phyloP scores from a whole-genome alignment of 2,113 vertebrate species.

The Protobothrops mucrosquamatus region DNA sequence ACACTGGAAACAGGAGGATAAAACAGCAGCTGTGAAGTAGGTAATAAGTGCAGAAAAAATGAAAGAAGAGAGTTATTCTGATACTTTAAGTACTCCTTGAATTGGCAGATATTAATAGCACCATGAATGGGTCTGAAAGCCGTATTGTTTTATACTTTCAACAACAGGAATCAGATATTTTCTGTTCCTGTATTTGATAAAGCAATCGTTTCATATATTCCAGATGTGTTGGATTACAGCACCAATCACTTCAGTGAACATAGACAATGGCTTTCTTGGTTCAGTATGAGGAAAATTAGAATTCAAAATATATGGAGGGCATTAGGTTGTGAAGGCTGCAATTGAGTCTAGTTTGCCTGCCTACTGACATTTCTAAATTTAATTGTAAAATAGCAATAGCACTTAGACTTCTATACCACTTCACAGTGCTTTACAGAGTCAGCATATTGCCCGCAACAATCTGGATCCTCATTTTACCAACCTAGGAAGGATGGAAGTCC shows the following conservation, averaged over 20 bases:
- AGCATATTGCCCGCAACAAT: too few species aligned
- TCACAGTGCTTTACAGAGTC: too few species aligned
- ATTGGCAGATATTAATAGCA: neutral
- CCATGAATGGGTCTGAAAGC: neutral
- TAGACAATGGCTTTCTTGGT: neutral
- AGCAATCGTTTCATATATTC: neutral
- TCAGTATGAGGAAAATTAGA: neutral
- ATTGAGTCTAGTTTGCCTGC: neutral
- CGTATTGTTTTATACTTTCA: neutral
- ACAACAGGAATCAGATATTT: neutral
- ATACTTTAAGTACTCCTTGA: neutral
- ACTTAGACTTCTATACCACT: too few species aligned
- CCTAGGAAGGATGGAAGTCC: too few species aligned
- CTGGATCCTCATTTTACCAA: too few species aligned
- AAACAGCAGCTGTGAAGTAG: conserved; percentile 15
- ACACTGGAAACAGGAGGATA: conserved; percentile 4
- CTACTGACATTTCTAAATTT: neutral
- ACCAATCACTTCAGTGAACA: neutral
- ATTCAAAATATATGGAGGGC: neutral
- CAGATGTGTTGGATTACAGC: neutral
- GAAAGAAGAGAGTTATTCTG: neutral
- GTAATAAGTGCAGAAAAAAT: neutral
- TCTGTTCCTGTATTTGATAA: neutral
- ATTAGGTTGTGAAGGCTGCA: neutral
- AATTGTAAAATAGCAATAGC: neutral